phyloP scores from a whole-genome alignment of 2,797 vertebrate species.

The Mormyrops attenuatus region DNA sequence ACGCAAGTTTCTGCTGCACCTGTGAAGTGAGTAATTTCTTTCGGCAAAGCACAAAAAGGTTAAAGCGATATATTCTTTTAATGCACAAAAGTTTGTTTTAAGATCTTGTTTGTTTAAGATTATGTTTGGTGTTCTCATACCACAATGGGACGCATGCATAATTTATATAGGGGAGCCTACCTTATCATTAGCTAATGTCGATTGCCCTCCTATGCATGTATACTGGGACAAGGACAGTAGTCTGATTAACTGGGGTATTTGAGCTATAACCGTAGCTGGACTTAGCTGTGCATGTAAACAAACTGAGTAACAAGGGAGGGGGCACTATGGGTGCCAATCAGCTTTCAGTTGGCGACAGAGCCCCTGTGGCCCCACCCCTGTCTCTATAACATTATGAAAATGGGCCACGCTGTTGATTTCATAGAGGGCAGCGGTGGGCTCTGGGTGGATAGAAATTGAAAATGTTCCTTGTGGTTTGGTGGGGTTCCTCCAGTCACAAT shows the following conservation, averaged over 20 bases:
- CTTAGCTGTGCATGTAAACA: background rate
- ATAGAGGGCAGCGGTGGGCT: background rate
- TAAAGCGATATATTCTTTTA: background rate
- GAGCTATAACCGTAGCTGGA: too few relatives aligned
- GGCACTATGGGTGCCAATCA: background rate
- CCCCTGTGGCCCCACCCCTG: background rate
- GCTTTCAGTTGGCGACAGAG: background rate
- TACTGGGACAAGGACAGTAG: too few relatives aligned
- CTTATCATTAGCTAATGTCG: background rate
- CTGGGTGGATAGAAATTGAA: background rate
- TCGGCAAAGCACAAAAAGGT: background rate
- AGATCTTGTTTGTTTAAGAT: background rate
- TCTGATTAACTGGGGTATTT: background rate
- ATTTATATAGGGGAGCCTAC: background rate
- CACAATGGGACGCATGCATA: background rate
- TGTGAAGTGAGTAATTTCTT: background rate
- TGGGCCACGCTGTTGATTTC: background rate
- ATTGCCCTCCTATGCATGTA: too few relatives aligned
- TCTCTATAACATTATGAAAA: background rate
- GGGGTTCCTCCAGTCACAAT: background rate
- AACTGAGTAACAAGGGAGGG: background rate
- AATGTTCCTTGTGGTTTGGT: background rate
- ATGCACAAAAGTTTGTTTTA: background rate
- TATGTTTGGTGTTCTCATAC: background rate
- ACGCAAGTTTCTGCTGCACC: background rate